phyloP scores from a whole-genome alignment of 2,113 vertebrate species.

The Seriola quinqueradiata region DNA sequence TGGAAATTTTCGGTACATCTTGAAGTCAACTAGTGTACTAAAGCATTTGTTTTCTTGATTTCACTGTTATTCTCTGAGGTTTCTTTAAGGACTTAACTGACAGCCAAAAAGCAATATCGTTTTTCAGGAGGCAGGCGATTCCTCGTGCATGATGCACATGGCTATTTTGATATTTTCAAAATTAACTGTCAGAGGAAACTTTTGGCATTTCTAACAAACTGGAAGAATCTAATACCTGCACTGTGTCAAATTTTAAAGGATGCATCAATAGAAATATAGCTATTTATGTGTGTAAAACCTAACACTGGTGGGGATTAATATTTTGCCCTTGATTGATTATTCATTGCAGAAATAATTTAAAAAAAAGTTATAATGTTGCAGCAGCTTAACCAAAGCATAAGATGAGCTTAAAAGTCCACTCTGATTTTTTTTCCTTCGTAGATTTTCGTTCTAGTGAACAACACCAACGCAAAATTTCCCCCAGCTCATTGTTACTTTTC shows the following conservation, averaged over 20 bases:
- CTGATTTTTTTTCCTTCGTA: background rate
- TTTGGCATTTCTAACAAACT: background rate
- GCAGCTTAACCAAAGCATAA: conserved; percentile 21
- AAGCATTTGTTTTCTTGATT: background rate
- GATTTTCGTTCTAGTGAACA: background rate
- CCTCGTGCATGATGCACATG: background rate
- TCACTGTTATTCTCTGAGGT: background rate
- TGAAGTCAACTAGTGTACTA: too few relatives aligned
- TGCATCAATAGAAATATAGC: conserved; percentile 4
- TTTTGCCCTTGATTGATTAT: conserved; percentile 36
- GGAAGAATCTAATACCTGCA: too few relatives aligned
- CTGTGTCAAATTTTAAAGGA: background rate
- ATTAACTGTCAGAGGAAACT: background rate
- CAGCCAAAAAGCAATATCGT: background rate
- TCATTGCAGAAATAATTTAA: background rate
- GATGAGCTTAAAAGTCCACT: conserved; percentile 14
- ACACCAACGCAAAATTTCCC: background rate
- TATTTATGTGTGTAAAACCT: conserved; percentile 11
- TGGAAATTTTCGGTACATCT: conserved; percentile 43
- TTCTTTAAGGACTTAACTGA: background rate
- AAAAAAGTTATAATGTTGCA: conserved; percentile 6
- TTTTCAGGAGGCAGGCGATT: background rate
- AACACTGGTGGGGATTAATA: conserved; percentile 25
- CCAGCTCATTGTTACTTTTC: background rate
- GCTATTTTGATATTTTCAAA: background rate